Evolutionary conservation across 2,888 invertebrate species (phyloP).

Genomic region (Aelia acuminata): DNA sequence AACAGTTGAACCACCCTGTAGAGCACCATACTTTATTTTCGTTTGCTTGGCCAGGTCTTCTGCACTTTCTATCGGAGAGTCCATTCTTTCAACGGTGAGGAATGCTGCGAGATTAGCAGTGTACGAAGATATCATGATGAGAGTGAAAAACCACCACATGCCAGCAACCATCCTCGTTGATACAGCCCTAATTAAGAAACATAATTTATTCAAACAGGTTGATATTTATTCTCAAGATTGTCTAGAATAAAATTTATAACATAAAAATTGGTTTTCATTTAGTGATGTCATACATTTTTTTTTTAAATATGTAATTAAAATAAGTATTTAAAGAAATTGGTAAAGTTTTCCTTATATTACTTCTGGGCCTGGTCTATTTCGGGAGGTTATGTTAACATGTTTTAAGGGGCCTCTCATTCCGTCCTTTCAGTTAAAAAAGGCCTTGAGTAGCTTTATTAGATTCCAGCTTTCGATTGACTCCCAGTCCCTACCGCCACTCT

Average conservation of each 20-base stretch:
- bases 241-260: neutral
- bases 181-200: slow-evolving; percentile 76
- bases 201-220: neutral
- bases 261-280: neutral
- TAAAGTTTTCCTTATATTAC: no score
- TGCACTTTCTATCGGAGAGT: slow-evolving; percentile 93
- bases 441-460: no score
- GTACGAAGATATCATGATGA: slow-evolving; percentile 96
- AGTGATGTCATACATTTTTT: neutral
- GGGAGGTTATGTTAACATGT: no score
- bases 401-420: no score
- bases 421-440: no score
- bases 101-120: slow-evolving; percentile 97
- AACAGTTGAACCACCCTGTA: slow-evolving; percentile 93
- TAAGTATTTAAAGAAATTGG: no score
- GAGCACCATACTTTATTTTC: slow-evolving; percentile 95
- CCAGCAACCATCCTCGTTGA: slow-evolving; percentile 91
- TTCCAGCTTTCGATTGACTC: no score
- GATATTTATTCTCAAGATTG: neutral
- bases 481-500: no score
- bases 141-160: slow-evolving; percentile 96
- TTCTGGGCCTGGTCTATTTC: no score
- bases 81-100: slow-evolving; percentile 92
- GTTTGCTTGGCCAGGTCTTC: slow-evolving; percentile 97
- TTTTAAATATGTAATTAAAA: no score